Base-by-base conservation (phyloP, 1,140 invertebrate species). In the Lordiphosa mommai region DNA sequence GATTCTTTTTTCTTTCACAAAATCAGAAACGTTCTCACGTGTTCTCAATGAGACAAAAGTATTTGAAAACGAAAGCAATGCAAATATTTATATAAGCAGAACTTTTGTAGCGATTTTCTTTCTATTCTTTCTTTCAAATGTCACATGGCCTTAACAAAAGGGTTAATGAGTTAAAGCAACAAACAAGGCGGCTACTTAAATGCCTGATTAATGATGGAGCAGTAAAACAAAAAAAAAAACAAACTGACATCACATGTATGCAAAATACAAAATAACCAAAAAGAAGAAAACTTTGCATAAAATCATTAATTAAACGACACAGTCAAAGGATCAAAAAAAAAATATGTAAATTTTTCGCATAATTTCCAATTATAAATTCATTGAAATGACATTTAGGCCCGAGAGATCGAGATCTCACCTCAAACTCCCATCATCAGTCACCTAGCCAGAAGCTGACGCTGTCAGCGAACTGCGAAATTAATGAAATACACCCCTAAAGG, bases 301-400 rank as follows among this genome's bases (percentile, higher is more conserved):
- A 64, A 82, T 79, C 82, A 86, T 86, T 86, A 86, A 86, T 86
- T 86, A 86, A 38, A 32, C 40, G 61, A 63, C 44, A 51, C 38
- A 63, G 47, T 43, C 56, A 48, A 37, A 56, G 59, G 58, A 77
- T 72, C 67, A 27, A 50, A 33, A 32, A 56, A 51, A 68, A 68
- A 46, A 74, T 82, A 82, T 84, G 77, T 57, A 76, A 82, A 82
- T 82, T 57, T 51, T 41, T 66, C 63, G 72, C 63, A 80, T 72
- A 74, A 72, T 66, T 86, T 50, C 73, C 84, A 86, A 86, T 86
- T 86, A 86, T 87, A 86, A 79, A 86, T 86, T 86, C 84, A 86
- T 86, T 77, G 84, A 86, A 86, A 87, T 86, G 84, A 84, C 84
- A 86, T 86, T 86, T 86, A 65, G 57, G 56, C 61, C 50, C 47